phyloP scores from a whole-genome alignment of 2,797 vertebrate genomes.

The Apodemus agrarius region DNA sequence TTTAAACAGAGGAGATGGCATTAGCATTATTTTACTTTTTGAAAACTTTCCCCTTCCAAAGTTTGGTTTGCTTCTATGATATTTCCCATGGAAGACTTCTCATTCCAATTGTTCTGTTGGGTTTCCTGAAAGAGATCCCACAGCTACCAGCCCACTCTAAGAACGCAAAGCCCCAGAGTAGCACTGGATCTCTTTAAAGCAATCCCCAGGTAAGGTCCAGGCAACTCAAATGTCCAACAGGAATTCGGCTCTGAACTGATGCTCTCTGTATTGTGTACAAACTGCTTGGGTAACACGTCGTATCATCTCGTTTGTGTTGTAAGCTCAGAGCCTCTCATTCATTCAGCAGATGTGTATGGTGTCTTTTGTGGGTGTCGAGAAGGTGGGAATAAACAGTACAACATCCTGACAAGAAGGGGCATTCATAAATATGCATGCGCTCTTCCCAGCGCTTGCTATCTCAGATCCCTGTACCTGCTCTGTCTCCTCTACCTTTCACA shows the following conservation, averaged over 20 bases:
- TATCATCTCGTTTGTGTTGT: not conserved
- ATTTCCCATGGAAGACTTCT: not conserved
- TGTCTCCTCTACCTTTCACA: not conserved
- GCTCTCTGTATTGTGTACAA: not conserved
- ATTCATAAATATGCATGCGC: not conserved
- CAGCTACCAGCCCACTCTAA: not conserved
- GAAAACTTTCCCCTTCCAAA: not conserved
- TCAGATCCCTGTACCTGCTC: not conserved
- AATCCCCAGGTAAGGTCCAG: not conserved
- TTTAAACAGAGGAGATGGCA: not conserved
- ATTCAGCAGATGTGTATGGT: not conserved
- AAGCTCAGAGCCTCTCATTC: not conserved
- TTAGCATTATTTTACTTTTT: not conserved
- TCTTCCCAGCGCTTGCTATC: too few species aligned
- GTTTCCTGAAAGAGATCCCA: not conserved
- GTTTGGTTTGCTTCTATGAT: too few species aligned
- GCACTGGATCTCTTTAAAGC: not conserved
- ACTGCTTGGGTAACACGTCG: not conserved
- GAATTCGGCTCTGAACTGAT: not conserved
- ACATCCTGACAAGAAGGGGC: too few species aligned
- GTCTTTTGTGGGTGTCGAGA: not conserved
- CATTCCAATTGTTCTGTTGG: not conserved
- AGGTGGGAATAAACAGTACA: not conserved
- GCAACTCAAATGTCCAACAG: not conserved
- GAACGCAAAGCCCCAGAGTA: not conserved